Evolutionary conservation across 2,888 invertebrate genomes (phyloP), one percentile per base, ranked within the genome.

Genomic region (Parthenolecanium corni): DNA sequence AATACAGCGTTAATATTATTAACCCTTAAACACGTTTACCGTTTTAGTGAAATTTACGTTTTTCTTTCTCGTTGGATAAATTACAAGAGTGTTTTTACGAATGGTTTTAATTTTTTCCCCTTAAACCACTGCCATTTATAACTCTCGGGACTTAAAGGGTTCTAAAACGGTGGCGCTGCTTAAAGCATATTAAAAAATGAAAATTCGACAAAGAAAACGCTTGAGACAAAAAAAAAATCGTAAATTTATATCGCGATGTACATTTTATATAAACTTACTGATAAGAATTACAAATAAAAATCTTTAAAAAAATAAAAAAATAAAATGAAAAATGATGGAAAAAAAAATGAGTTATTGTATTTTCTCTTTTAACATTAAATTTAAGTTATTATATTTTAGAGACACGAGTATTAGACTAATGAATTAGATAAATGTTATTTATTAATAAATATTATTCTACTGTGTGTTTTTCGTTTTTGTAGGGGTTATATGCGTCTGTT

Each of bases 371-470:
- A 58, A 58, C 58, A 58, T 58, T 57, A 20, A 20, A 46, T 6
- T n/a, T 47, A 36, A 49, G 31, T 16, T 20, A 47, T 6, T 58
- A 58, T 47, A 36, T 46, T 21, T 58, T 46, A 46, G 11, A 42
- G 18, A 58, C 58, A 58, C 58, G 58, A 58, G 58, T 58, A 58
- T 49, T 58, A 58, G 58, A 58, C 58, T 58, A 58, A 58, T 58
- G 23, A 46, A 58, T 49, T 58, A 58, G 58, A 47, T 49, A 47
- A 58, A 58, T 58, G 58, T 58, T 58, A 58, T 58, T 56, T 56
- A 56, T 40, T 56, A 56, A 56, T 58, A 58, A 58, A 58, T 21
- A 58, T n/a, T 58, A 58, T 47, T 58, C 58, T 56, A 56, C 44
- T 44, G 46, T 46, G 40, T 38, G 20, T 14, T 49, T 21, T 49